A percentile compares a stretch with the other conserved stretches of the same genome.
These are phyloP conservation scores for Jordanella pulchra DNA, from an alignment of 2,797 vertebrate species.

Conservation along the genomic window DNA sequence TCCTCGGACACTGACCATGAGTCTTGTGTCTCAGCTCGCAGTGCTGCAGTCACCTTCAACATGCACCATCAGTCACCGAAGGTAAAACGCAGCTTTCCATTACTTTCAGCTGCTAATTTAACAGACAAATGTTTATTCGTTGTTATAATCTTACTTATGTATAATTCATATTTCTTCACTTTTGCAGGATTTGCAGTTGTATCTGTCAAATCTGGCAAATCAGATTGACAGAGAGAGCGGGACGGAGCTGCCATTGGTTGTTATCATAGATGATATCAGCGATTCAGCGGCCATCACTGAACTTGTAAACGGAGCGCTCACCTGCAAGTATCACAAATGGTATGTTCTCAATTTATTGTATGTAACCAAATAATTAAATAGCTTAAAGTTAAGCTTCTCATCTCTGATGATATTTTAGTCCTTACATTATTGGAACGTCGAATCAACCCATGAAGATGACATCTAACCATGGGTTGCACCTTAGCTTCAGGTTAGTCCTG, in stretches of 20 bases:
- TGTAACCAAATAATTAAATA: neutral
- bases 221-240: conserved; percentile 91
- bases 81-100: conserved; percentile 64
- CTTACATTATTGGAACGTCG: conserved; percentile 95
- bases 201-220: conserved; percentile 93
- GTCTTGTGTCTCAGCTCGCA: conserved; percentile 35
- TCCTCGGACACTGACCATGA: conserved; percentile 74
- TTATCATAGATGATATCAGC: conserved; percentile 92
- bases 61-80: conserved; percentile 96
- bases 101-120: fast-evolving
- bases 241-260: conserved; percentile 89
- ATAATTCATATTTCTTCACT: neutral
- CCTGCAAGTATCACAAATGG: conserved; percentile 99
- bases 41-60: conserved; percentile 88
- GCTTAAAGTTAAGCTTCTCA: neutral
- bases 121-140: neutral
- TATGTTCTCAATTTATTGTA: conserved; percentile 64
- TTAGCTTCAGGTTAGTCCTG: conserved; percentile 90
- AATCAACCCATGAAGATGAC: conserved; percentile 96
- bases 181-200: conserved; percentile 90
- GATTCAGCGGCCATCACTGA: conserved; percentile 89
- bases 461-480: conserved; percentile 94
- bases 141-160: neutral
- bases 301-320: conserved; percentile 92
- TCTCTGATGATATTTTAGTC: conserved; percentile 74